These are phyloP conservation scores for Protaetia brevitarsis DNA, from an alignment of 1,140 invertebrate species.

Conservation along the genomic window DNA sequence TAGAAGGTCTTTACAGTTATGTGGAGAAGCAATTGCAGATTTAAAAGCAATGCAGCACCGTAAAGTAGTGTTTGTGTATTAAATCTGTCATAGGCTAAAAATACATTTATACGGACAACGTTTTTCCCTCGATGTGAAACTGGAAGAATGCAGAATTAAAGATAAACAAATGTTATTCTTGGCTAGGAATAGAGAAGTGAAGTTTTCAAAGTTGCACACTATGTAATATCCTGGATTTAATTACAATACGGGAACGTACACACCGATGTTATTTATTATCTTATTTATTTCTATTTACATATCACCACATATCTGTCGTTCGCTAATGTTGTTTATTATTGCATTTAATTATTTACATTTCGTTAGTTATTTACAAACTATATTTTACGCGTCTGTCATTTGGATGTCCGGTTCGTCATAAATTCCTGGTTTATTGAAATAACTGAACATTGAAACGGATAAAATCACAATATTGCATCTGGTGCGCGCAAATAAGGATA, in stretches of 20 bases:
- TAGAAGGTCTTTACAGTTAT: no score
- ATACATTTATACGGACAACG: not conserved
- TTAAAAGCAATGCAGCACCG: no score
- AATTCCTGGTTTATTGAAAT: constrained; percentile 17
- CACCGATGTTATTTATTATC: constrained; percentile 13
- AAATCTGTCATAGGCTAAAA: not conserved
- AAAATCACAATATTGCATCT: constrained; percentile 15
- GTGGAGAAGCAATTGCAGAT: no score
- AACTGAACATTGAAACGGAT: constrained; percentile 14
- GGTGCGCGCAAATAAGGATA: constrained; percentile 17
- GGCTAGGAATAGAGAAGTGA: not conserved
- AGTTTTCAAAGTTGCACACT: constrained; percentile 7
- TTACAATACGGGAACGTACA: not conserved
- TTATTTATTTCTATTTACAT: constrained; percentile 19
- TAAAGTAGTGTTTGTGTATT: no score
- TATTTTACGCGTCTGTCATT: constrained; percentile 15
- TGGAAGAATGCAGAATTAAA: no score
- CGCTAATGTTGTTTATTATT: constrained; percentile 15
- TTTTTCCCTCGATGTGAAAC: no score
- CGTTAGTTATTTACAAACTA: constrained; percentile 17
- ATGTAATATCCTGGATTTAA: constrained; percentile 17
- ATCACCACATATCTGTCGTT: constrained; percentile 15
- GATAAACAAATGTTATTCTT: not conserved
- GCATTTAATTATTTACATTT: constrained; percentile 17
- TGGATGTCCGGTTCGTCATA: constrained; percentile 17